Conservation (phyloP, 2,113 vertebrate species). For the Synodontis membranacea region DNA sequence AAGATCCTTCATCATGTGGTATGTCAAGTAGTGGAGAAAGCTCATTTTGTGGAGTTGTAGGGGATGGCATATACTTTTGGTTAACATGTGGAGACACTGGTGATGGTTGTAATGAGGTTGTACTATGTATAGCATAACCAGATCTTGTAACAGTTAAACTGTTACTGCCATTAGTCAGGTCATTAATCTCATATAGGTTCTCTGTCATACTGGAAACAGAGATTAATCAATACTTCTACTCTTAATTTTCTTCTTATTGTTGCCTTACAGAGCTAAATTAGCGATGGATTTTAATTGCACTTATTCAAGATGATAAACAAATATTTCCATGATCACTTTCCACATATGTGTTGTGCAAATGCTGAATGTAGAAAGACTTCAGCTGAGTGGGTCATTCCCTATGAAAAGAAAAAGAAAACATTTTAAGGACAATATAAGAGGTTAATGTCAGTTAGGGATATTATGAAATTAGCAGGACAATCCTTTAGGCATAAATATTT, state of each 20-base stretch:
- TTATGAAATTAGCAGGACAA: not conserved
- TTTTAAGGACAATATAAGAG: not conserved
- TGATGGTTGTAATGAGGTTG: slow-evolving; percentile 74
- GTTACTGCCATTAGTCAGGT: slow-evolving; percentile 70
- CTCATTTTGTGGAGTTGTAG: slow-evolving; percentile 60
- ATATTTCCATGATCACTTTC: not conserved
- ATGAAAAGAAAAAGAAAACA: slow-evolving; percentile 22
- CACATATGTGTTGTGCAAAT: not conserved
- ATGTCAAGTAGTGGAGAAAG: slow-evolving; percentile 70
- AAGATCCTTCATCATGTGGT: slow-evolving; percentile 65
- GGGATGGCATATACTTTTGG: slow-evolving; percentile 73
- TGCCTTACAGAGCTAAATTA: not conserved
- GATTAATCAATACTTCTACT: not conserved
- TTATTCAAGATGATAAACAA: slow-evolving; percentile 18
- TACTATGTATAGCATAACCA: slow-evolving; percentile 72
- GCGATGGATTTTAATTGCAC: not conserved
- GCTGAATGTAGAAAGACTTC: slow-evolving; percentile 9
- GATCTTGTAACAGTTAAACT: slow-evolving; percentile 70
- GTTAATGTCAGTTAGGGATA: not conserved
- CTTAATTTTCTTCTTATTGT: not conserved
- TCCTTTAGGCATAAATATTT: not conserved
- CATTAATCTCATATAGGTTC: slow-evolving; percentile 81
- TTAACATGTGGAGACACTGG: slow-evolving; percentile 79
- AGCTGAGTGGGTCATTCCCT: slow-evolving; percentile 14
- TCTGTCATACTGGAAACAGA: slow-evolving; percentile 74